Evolutionary conservation across 2,888 invertebrate species (phyloP), one percentile per base, ranked within the genome.

Genomic region (Geotrupes spiniger): DNA sequence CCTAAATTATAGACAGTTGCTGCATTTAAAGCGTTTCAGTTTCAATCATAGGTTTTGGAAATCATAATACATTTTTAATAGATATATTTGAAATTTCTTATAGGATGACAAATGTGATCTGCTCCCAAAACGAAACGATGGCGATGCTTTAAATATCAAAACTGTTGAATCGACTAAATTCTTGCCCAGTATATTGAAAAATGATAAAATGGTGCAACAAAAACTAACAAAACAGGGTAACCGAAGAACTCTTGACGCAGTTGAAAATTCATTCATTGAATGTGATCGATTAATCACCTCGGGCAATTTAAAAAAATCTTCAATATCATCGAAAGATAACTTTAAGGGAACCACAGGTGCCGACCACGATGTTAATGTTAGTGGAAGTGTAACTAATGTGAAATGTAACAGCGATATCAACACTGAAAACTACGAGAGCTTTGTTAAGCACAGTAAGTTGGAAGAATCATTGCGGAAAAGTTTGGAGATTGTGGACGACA

Each of bases 131-230:
- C n/a, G n/a, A n/a, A n/a, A n/a, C n/a, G n/a, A n/a, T n/a, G n/a
- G n/a, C n/a, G n/a, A n/a, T n/a, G n/a, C n/a, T n/a, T n/a, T n/a
- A n/a, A n/a, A n/a, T n/a, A n/a, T n/a, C 21, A 3, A 21, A 21
- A 21, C 21, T 21, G 21, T 21, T 21, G 4, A 21, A 21, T 3
- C 6, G 21, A n/a, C n/a, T n/a, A n/a, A n/a, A n/a, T 2, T 43
- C 16, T 36, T 43, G 27, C 43, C 43, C 3, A 9, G 4, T 36
- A 43, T 43, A 26, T 36, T n/a, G 10, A 36, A 27, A 15, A 43
- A 11, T 27, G 36, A 36, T 36, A 43, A 36, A 26, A 25, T 11
- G n/a, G 4, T 11, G 4, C 15, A 4, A 16, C 16, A 12, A 4
- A 27, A 36, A 17, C 17, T 12, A 36, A 12, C 10, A 14, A 10